Percentiles rank a stretch among this genome's conserved stretches.
These are phyloP conservation scores for Mesocricetus auratus DNA, from an alignment of 2,113 vertebrate species.

Conservation along the genomic window DNA sequence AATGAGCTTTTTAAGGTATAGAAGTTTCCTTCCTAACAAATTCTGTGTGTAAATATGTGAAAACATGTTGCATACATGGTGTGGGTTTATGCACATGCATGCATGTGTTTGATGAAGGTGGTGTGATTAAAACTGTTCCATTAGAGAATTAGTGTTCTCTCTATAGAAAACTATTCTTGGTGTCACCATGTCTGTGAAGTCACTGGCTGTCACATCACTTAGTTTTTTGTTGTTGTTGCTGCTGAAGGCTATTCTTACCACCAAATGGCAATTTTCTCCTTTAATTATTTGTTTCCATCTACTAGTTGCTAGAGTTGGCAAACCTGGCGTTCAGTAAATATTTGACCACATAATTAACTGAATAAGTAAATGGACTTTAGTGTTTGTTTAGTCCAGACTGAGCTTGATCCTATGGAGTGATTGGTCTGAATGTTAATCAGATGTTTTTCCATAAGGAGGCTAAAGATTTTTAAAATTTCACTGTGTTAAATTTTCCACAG, in stretches of 20 bases:
- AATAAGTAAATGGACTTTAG: background rate
- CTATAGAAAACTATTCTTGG: background rate
- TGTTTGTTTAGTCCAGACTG: conserved; percentile 30
- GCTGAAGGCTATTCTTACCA: background rate
- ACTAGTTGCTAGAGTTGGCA: background rate
- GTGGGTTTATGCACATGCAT: background rate
- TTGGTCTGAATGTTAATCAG: background rate
- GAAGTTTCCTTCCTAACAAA: background rate
- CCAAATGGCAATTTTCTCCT: background rate
- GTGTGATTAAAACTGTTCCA: background rate
- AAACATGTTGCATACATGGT: background rate
- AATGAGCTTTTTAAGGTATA: background rate
- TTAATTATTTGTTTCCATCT: background rate
- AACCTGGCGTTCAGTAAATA: background rate
- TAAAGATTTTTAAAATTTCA: conserved; percentile 25
- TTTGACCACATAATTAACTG: conserved; percentile 24
- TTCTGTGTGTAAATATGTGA: background rate
- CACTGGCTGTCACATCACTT: background rate
- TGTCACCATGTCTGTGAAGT: background rate
- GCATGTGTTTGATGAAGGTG: background rate
- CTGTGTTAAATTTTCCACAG: background rate
- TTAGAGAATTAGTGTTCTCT: background rate
- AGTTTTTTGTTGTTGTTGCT: background rate
- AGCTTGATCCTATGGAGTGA: background rate
- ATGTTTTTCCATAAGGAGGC: conserved; percentile 1